Conservation (phyloP, 2,797 vertebrate species). For the Coendou prehensilis region DNA sequence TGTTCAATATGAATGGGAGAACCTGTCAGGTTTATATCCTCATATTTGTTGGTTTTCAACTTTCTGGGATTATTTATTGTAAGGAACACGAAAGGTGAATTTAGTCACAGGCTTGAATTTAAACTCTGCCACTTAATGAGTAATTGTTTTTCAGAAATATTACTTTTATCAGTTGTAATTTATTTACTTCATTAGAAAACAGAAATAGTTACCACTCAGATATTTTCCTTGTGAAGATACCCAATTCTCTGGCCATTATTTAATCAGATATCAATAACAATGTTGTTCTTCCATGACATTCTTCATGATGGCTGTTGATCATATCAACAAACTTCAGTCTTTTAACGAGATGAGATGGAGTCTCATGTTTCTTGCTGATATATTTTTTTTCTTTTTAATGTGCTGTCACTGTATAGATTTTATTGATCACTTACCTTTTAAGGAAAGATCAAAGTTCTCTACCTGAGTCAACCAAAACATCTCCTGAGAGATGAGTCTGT, state of each 20-base stretch:
- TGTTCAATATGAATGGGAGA: not conserved
- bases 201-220: not conserved
- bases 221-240: not conserved
- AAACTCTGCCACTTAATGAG: not conserved
- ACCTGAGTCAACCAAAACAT: slow-evolving; percentile 7
- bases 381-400: slow-evolving; percentile 46
- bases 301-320: not conserved
- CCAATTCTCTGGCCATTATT: not conserved
- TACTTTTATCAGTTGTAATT: not conserved
- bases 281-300: not conserved
- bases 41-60: not conserved
- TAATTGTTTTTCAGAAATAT: not conserved
- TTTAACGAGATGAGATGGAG: not conserved
- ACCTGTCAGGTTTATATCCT: not conserved
- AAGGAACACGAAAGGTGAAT: not conserved
- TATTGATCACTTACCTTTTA: slow-evolving; percentile 42
- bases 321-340: slow-evolving; percentile 1
- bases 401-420: not conserved
- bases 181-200: not conserved
- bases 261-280: not conserved
- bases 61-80: not conserved
- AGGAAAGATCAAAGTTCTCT: slow-evolving; percentile 37
- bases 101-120: not conserved
- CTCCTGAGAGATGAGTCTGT: not conserved
- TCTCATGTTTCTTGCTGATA: not conserved